Evolutionary conservation across 2,797 vertebrate species (phyloP).

Genomic region (Antennarius maculatus): DNA sequence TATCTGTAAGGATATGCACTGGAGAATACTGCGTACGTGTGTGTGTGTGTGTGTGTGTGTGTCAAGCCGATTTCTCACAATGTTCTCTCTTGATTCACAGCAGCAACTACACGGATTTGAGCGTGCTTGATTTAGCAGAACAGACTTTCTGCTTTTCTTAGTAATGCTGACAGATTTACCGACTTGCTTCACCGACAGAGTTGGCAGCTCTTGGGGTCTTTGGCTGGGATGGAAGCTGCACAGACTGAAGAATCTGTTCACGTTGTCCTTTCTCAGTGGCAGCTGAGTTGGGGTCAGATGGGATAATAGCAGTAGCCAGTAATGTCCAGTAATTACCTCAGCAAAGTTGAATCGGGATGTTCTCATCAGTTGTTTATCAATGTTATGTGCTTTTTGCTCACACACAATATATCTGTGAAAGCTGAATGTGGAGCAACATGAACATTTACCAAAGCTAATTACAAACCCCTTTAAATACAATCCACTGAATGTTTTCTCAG

Average conservation of each 20-base stretch:
- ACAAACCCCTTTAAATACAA: constrained; percentile 4
- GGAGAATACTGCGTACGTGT: constrained; percentile 23
- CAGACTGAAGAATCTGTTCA: constrained; percentile 72
- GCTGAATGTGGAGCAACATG: not conserved
- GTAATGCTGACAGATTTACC: constrained; percentile 73
- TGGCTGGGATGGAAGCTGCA: constrained; percentile 62
- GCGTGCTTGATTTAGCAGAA: constrained; percentile 69
- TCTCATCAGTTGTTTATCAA: constrained; percentile 23
- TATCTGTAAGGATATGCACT: constrained; percentile 47
- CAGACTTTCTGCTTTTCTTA: constrained; percentile 64
- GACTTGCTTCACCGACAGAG: constrained; percentile 58
- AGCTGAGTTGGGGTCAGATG: constrained; percentile 51
- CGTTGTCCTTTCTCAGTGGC: constrained; percentile 72
- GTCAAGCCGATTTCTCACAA: constrained; percentile 48
- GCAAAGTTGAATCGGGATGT: constrained; percentile 37
- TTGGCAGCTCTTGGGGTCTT: constrained; percentile 59
- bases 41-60: constrained; percentile 32
- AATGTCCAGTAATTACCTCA: constrained; percentile 50
- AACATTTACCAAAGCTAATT: constrained; percentile 9
- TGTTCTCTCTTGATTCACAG: constrained; percentile 69
- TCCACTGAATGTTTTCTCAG: constrained; percentile 5
- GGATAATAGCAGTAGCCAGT: constrained; percentile 33
- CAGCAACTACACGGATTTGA: constrained; percentile 50
- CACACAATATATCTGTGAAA: not conserved
- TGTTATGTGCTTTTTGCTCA: constrained; percentile 9